Percentiles rank a stretch among this genome's conserved stretches.
These are phyloP conservation scores for Hypomecis punctinalis DNA, from an alignment of 2,888 invertebrate species.

Conservation along the genomic window DNA sequence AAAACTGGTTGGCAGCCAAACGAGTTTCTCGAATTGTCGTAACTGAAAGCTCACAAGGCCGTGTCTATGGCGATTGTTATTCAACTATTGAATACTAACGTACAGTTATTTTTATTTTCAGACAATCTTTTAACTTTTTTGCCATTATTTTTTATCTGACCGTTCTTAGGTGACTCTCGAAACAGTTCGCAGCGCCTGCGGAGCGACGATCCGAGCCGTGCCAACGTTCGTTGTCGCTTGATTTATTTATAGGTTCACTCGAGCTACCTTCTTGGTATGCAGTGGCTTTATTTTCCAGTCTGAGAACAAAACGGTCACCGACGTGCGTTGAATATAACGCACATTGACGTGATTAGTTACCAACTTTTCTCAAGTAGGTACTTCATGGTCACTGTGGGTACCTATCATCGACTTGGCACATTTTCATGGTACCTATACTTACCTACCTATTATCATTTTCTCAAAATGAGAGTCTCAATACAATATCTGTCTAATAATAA, in stretches of 20 bases:
- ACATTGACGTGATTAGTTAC: constrained; percentile 33
- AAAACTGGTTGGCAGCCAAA: constrained; percentile 53
- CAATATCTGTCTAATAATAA: too few species aligned
- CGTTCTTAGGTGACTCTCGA: constrained; percentile 2
- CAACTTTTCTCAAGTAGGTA: constrained; percentile 14
- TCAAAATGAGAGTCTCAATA: neutral
- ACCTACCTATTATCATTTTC: neutral
- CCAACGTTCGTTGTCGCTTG: constrained; percentile 28
- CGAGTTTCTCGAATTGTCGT: constrained; percentile 51
- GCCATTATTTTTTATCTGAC: constrained; percentile 8
- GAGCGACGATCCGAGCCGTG: neutral
- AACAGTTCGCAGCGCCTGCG: constrained; percentile 17
- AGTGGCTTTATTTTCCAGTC: constrained; percentile 69
- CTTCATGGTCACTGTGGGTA: neutral
- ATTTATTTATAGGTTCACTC: constrained; percentile 48
- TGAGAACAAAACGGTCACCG: constrained; percentile 67
- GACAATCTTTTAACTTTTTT: constrained; percentile 18
- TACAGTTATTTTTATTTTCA: constrained; percentile 34
- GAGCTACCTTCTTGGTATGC: constrained; percentile 63
- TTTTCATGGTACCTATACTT: too few species aligned
- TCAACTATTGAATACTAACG: constrained; percentile 24
- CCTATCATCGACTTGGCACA: too few species aligned
- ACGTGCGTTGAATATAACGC: constrained; percentile 68
- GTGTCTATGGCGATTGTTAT: constrained; percentile 40
- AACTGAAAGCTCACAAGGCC: constrained; percentile 55